A percentile compares a stretch with the other conserved stretches of the same genome.
Conservation (phyloP, 2,888 invertebrate genomes). For the Drosophila acutilabella region DNA sequence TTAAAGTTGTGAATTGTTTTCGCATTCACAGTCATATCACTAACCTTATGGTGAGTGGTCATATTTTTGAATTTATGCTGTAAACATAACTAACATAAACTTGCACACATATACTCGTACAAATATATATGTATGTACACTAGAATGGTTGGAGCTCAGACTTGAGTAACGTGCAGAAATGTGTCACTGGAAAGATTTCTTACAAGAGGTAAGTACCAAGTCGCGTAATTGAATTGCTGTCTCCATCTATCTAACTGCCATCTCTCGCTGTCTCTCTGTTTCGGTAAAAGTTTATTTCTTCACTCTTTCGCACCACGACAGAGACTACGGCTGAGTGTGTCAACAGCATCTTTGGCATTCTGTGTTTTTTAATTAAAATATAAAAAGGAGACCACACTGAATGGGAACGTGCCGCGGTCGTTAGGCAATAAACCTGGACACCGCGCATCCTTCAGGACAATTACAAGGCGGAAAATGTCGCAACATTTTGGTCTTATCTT, state of each 20-base stretch:
- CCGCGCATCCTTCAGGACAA: slow-evolving; percentile 64
- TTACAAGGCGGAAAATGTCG: slow-evolving; percentile 76
- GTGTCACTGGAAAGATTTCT: slow-evolving; percentile 28
- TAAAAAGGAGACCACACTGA: slow-evolving; percentile 58
- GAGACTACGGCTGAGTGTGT: slow-evolving; percentile 35
- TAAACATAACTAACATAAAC: too few relatives aligned
- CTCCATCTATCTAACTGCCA: not conserved
- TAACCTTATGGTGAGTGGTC: too few relatives aligned
- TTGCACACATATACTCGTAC: too few relatives aligned
- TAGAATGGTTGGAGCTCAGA: too few relatives aligned
- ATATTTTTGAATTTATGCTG: too few relatives aligned
- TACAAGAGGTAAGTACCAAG: slow-evolving; percentile 35
- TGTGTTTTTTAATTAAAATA: slow-evolving; percentile 63
- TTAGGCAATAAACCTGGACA: slow-evolving; percentile 83
- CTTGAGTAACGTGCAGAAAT: too few relatives aligned
- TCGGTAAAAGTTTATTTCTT: not conserved
- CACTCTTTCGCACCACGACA: slow-evolving; percentile 3
- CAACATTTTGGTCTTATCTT: slow-evolving; percentile 72
- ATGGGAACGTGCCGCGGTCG: slow-evolving; percentile 77
- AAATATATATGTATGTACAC: too few relatives aligned
- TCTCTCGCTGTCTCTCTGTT: not conserved
- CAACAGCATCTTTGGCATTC: slow-evolving; percentile 47
- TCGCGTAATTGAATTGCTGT: not conserved
- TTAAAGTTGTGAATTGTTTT: too few relatives aligned
- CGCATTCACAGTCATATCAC: too few relatives aligned